These are phyloP conservation scores for Nemoura dubitans DNA, from an alignment of 2,888 invertebrate genomes.

Conservation along the genomic window DNA sequence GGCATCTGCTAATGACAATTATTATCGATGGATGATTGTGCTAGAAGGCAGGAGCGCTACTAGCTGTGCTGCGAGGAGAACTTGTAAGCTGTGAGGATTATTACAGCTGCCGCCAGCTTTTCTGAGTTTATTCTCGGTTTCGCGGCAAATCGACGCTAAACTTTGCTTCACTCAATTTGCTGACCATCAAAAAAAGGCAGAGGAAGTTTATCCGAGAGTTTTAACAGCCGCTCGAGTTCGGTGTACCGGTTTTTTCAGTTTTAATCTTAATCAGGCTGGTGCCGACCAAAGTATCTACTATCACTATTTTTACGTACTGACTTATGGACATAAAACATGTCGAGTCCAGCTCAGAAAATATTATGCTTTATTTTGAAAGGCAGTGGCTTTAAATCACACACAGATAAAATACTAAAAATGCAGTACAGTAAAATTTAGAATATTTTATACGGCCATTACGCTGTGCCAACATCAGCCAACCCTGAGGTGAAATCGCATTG, in stretches of 20 bases:
- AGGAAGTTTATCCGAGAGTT: background rate
- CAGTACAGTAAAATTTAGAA: background rate
- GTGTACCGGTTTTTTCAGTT: background rate
- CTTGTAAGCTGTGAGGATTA: background rate
- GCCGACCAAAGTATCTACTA: too few relatives aligned
- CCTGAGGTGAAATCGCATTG: background rate
- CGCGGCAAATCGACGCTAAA: slow-evolving; percentile 9
- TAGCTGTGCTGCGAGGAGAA: background rate
- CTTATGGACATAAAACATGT: background rate
- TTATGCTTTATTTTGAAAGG: background rate
- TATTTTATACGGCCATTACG: background rate
- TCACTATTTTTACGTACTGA: too few relatives aligned
- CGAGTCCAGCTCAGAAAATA: background rate
- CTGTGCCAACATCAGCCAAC: background rate
- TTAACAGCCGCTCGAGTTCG: background rate
- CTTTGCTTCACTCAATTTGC: slow-evolving; percentile 37
- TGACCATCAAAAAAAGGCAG: background rate
- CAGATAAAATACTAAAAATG: background rate
- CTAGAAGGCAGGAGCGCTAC: background rate
- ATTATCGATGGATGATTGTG: slow-evolving; percentile 26
- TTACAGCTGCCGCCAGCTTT: background rate
- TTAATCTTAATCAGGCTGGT: too few relatives aligned
- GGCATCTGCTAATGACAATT: slow-evolving; percentile 32
- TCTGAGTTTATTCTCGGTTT: background rate
- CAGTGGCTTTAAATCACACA: background rate